A percentile compares a stretch with the other conserved stretches of the same genome.
phyloP scores from a whole-genome alignment of 2,888 invertebrate species.

The Dryadula phaetusa region DNA sequence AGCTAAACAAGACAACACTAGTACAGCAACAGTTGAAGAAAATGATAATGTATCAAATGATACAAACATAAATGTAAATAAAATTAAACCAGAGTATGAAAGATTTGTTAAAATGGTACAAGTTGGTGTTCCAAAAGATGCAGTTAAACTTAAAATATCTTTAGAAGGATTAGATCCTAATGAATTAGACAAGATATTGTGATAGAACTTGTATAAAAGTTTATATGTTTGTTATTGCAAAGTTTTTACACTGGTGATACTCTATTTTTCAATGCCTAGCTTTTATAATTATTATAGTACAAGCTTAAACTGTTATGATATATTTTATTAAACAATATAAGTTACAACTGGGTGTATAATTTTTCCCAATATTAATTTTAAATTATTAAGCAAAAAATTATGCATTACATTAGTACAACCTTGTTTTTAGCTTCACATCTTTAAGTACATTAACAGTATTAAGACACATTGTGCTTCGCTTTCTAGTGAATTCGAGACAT shows the following conservation, averaged over 20 bases:
- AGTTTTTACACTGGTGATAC: conserved; percentile 27
- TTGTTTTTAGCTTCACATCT: too few species aligned
- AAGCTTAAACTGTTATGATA: conserved; percentile 35
- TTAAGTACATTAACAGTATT: too few species aligned
- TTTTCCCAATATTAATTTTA: neutral
- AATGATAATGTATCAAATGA: conserved; percentile 24
- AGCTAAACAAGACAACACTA: conserved; percentile 36
- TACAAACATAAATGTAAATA: conserved; percentile 7
- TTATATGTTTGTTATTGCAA: conserved; percentile 18
- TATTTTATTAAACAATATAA: conserved; percentile 19
- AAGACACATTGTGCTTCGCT: too few species aligned
- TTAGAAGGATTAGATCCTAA: conserved; percentile 92
- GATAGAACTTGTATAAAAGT: conserved; percentile 45
- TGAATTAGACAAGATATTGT: conserved; percentile 83
- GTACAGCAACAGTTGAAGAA: conserved; percentile 28
- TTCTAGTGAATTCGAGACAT: too few species aligned
- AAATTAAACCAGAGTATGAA: conserved; percentile 86
- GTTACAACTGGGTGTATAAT: conserved; percentile 13
- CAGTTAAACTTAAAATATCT: conserved; percentile 92
- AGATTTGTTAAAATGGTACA: conserved; percentile 95
- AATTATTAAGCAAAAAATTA: neutral
- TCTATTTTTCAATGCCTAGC: conserved; percentile 26
- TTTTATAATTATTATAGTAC: conserved; percentile 33
- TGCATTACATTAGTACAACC: too few species aligned
- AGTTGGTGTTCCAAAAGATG: conserved; percentile 93